Evolutionary conservation across 2,888 invertebrate genomes (phyloP).

Genomic region (Drymonia ruficornis): DNA sequence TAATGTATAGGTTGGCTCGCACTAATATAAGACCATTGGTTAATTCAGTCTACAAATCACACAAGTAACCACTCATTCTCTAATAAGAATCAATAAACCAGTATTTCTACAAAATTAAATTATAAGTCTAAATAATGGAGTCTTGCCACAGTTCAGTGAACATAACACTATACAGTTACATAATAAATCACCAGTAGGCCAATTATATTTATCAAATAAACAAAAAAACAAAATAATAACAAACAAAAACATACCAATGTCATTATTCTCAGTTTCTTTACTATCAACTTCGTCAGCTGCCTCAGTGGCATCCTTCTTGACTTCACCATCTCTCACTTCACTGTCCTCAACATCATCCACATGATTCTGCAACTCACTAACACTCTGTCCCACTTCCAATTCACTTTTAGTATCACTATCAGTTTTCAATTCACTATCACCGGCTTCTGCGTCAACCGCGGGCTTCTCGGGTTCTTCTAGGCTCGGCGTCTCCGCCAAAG

Average conservation of each 20-base stretch:
- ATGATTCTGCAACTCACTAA: conserved; percentile 63
- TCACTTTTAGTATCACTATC: conserved; percentile 35
- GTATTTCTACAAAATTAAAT: too few relatives aligned
- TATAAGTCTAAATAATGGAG: not conserved
- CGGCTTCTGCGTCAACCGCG: conserved; percentile 19
- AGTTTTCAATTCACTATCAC: conserved; percentile 34
- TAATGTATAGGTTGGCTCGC: too few relatives aligned
- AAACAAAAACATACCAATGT: conserved; percentile 35
- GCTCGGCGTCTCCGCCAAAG: conserved; percentile 20
- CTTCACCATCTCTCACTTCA: conserved; percentile 42
- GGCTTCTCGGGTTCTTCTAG: conserved; percentile 11
- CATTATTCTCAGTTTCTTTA: conserved; percentile 34
- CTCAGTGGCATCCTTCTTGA: conserved; percentile 29
- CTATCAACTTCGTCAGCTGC: conserved; percentile 40
- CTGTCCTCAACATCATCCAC: conserved; percentile 57
- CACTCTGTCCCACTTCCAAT: conserved; percentile 23
- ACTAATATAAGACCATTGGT: too few relatives aligned
- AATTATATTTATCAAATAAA: not conserved
- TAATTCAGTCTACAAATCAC: too few relatives aligned
- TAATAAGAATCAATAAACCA: too few relatives aligned
- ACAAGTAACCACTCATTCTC: too few relatives aligned
- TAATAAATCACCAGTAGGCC: not conserved
- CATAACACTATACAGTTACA: not conserved
- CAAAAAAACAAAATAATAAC: too few relatives aligned
- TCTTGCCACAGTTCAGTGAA: too few relatives aligned